phyloP scores from a whole-genome alignment of 2,888 invertebrate species.

The Hecatera dysodea region DNA sequence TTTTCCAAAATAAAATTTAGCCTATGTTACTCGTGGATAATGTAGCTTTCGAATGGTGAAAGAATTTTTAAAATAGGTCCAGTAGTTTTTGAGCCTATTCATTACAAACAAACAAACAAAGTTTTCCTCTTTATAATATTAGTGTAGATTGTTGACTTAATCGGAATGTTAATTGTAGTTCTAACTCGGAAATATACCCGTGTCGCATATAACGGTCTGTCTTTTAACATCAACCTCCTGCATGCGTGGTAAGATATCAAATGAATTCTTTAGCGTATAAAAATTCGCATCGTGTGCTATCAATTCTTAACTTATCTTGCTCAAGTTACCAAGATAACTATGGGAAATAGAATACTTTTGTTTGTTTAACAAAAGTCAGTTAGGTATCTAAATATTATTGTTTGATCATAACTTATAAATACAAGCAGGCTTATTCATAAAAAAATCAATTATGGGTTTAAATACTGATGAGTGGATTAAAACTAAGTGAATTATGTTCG shows the following conservation, averaged over 20 bases:
- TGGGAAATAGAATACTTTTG: constrained; percentile 14
- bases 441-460: too few species aligned
- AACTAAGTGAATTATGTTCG: too few species aligned
- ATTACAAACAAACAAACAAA: too few species aligned
- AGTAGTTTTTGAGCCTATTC: too few species aligned
- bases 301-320: constrained; percentile 10
- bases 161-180: neutral
- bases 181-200: neutral
- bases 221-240: too few species aligned
- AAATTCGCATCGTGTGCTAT: constrained; percentile 3
- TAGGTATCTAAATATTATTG: neutral
- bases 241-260: constrained; percentile 1
- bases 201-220: neutral
- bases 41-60: too few species aligned
- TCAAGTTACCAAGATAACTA: constrained; percentile 15
- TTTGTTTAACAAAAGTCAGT: neutral
- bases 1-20: too few species aligned
- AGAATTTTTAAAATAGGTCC: too few species aligned
- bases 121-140: too few species aligned
- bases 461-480: too few species aligned
- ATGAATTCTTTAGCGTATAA: neutral
- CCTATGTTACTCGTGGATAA: too few species aligned
- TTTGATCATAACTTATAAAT: neutral
- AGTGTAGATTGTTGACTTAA: too few species aligned
- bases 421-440: neutral